Base-by-base conservation (phyloP, 2,113 vertebrate species). In the Podilymbus podiceps region DNA sequence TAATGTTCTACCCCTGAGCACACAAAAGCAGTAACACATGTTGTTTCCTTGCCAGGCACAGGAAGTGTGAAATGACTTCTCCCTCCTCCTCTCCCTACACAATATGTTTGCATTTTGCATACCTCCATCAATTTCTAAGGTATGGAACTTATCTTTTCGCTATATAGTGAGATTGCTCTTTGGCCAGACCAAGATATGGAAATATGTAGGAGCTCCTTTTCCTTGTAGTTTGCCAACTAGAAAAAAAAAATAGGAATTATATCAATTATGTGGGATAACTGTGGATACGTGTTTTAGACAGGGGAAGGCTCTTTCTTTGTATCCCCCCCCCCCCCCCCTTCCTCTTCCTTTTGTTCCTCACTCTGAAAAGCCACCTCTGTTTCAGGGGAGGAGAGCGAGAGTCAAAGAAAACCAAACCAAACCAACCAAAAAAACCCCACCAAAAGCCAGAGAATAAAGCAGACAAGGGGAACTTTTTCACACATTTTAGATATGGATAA, bases 121-220 rank as follows among this genome's bases (percentile, higher is more conserved):
- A 31, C n/a, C 28, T 47, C 31, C 17, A 52, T 14, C 10, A 56
- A 4, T 64, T 60, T 81, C 15, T 59, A 69, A 85, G 3, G 20
- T 47, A 69, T 2, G 7, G 53, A 73, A 77, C 24, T 59, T 44
- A 15, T 38, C n/a, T 62, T 77, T 60, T 40, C 17, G 55, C 19
- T 42, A 5, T 14, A 21, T 6, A 40, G 7, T 17, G 18, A 82
- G 46, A 67, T 8, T 73, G n/a, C 19, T 35, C 11, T 80, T 76
- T 63, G 24, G 6, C 33, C 12, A 72, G 42, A 67, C 8, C 0
- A 0, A 72, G 10, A 46, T 35, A 59, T 1, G 14, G 14, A n/a
- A 81, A 19, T 5, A 64, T 13, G 5, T 21, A 77, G 24, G 18
- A 77, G 3, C 11, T 46, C 17, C 12, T 77, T 62, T 62, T 58